Percentiles rank a stretch among this genome's conserved stretches.
phyloP scores from a whole-genome alignment of 1,140 invertebrate genomes.

The Drosophila pachea region DNA sequence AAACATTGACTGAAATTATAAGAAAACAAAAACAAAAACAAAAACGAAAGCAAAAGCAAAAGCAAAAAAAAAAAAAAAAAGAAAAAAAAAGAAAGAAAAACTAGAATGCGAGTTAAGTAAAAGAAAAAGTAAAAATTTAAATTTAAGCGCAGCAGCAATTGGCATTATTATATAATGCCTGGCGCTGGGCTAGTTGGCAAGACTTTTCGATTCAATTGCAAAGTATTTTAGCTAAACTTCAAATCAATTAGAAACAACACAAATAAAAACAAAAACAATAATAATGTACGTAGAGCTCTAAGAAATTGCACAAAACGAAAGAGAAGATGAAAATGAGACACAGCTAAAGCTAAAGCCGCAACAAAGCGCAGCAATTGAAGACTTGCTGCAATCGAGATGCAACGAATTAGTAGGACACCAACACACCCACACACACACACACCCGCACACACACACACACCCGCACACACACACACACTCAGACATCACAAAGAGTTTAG shows the following conservation, averaged over 20 bases:
- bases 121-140: constrained; percentile 34
- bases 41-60: constrained; percentile 42
- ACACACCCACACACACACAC: constrained; percentile 11
- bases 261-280: constrained; percentile 34
- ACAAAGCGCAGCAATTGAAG: constrained; percentile 19
- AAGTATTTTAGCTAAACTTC: constrained; percentile 65
- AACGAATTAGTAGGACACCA: constrained; percentile 65
- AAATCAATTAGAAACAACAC: constrained; percentile 62
- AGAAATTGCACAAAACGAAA: constrained; percentile 60
- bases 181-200: constrained; percentile 51
- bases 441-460: neutral
- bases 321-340: constrained; percentile 18
- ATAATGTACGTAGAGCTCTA: constrained; percentile 49
- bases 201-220: constrained; percentile 65
- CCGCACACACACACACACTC: constrained; percentile 18
- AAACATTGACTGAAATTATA: constrained; percentile 68
- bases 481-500: constrained; percentile 60
- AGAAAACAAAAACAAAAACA: constrained; percentile 19
- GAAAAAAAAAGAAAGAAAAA: constrained; percentile 44
- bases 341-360: constrained; percentile 26
- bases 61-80: constrained; percentile 26
- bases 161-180: constrained; percentile 68
- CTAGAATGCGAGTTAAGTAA: constrained; percentile 34
- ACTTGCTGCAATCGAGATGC: constrained; percentile 36
- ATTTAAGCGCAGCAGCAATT: constrained; percentile 36